Evolutionary conservation across 2,888 invertebrate species (phyloP).

Genomic region (Latheticus oryzae): DNA sequence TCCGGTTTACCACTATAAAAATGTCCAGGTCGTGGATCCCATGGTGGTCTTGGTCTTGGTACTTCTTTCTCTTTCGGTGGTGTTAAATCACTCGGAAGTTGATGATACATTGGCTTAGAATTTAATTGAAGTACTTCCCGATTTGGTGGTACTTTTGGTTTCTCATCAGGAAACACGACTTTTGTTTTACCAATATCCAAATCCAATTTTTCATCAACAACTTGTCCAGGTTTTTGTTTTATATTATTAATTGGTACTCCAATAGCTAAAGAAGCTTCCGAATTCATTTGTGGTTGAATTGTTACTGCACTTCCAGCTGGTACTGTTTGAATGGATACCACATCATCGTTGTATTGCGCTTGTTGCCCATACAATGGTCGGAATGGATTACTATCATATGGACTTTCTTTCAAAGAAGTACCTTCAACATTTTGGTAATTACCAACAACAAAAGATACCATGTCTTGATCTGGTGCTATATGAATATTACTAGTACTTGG

Average conservation of each 20-base stretch:
- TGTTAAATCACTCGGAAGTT: constrained; percentile 65
- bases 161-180: constrained; percentile 62
- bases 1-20: constrained; percentile 64
- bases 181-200: constrained; percentile 55
- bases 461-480: constrained; percentile 73
- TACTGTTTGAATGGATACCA: constrained; percentile 45
- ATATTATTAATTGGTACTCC: constrained; percentile 60
- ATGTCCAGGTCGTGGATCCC: constrained; percentile 66
- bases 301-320: constrained; percentile 57
- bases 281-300: constrained; percentile 62
- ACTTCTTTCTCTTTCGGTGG: constrained; percentile 64
- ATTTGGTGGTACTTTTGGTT: constrained; percentile 46
- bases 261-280: constrained; percentile 63
- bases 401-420: constrained; percentile 67
- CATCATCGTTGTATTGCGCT: constrained; percentile 41
- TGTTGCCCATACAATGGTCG: constrained; percentile 57
- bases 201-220: constrained; percentile 61
- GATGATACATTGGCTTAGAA: constrained; percentile 65
- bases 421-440: constrained; percentile 72
- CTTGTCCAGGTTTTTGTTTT: constrained; percentile 62
- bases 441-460: constrained; percentile 74
- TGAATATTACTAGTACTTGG: constrained; percentile 74
- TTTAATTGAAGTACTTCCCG: constrained; percentile 61
- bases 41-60: constrained; percentile 64
- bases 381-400: constrained; percentile 63